A percentile compares a stretch with the other conserved stretches of the same genome.
Evolutionary conservation across 2,113 vertebrate genomes (phyloP).

Genomic region (Osmerus eperlanus): DNA sequence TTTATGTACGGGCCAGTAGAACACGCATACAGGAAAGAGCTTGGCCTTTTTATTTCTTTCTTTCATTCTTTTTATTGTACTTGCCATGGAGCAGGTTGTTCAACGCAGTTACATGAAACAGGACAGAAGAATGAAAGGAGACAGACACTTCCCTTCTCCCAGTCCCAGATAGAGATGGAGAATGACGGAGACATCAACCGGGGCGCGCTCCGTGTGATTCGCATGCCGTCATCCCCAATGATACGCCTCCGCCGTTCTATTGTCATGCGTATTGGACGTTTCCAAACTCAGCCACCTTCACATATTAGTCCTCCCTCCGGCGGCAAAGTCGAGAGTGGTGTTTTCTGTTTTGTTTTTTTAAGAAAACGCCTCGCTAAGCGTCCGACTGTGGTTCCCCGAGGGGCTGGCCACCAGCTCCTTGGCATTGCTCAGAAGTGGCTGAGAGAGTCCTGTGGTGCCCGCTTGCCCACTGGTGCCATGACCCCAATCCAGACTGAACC

Average conservation of each 20-base stretch:
- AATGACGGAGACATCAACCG: slow-evolving; percentile 37
- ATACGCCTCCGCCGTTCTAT: slow-evolving; percentile 44
- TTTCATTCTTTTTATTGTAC: too few relatives aligned
- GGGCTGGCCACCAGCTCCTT: slow-evolving; percentile 30
- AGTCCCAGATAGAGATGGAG: slow-evolving; percentile 28
- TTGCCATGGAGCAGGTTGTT: too few relatives aligned
- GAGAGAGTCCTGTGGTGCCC: slow-evolving; percentile 46
- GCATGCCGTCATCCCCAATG: slow-evolving; percentile 39
- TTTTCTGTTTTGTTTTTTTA: too few relatives aligned
- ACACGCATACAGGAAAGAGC: too few relatives aligned
- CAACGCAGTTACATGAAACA: too few relatives aligned
- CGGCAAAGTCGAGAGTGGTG: not conserved
- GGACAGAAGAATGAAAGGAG: too few relatives aligned
- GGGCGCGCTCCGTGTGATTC: slow-evolving; percentile 44
- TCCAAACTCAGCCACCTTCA: slow-evolving; percentile 45
- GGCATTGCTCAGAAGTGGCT: slow-evolving; percentile 49
- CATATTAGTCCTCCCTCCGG: slow-evolving; percentile 29
- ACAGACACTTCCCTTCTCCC: not conserved
- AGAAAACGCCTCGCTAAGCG: slow-evolving; percentile 34
- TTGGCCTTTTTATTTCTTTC: too few relatives aligned
- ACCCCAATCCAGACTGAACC: slow-evolving; percentile 33
- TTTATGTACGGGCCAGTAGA: too few relatives aligned
- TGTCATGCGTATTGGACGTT: slow-evolving; percentile 54
- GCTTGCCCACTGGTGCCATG: slow-evolving; percentile 29
- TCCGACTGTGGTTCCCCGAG: slow-evolving; percentile 57